Percentiles rank a stretch among this genome's conserved stretches.
Conservation (phyloP, 2,113 vertebrate genomes). For the Oxygymnocypris stewartii region DNA sequence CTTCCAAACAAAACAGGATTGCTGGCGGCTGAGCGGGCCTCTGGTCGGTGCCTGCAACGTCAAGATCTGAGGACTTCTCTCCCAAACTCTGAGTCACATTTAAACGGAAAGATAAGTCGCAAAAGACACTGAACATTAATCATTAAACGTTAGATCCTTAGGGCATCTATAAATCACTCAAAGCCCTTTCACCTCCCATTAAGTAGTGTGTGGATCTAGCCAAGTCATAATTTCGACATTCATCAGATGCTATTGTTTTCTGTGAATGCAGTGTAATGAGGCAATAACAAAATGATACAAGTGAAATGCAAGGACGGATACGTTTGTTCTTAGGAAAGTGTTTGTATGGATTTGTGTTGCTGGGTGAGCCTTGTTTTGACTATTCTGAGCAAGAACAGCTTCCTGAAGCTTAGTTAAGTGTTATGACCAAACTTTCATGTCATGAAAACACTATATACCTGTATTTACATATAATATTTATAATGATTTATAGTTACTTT, state of each 20-base stretch:
- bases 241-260: conserved; percentile 35
- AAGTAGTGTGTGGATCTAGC: background rate
- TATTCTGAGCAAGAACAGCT: background rate
- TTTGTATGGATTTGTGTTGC: background rate
- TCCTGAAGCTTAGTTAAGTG: background rate
- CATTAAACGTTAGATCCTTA: conserved; percentile 37
- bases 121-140: conserved; percentile 40
- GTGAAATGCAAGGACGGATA: background rate
- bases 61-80: conserved; percentile 26
- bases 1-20: conserved; percentile 68
- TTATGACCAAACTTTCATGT: background rate
- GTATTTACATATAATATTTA: too few species aligned
- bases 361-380: background rate
- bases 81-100: conserved; percentile 26
- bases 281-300: background rate
- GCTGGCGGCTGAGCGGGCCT: conserved; percentile 49
- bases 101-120: conserved; percentile 25
- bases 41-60: conserved; percentile 49
- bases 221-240: conserved; percentile 2
- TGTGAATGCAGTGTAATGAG: conserved; percentile 27
- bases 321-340: background rate
- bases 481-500: too few species aligned
- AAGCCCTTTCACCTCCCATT: conserved; percentile 11
- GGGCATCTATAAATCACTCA: conserved; percentile 46
- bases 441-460: background rate